Evolutionary conservation across 2,888 invertebrate species (phyloP).

Genomic region (Argyresthia goedartella): DNA sequence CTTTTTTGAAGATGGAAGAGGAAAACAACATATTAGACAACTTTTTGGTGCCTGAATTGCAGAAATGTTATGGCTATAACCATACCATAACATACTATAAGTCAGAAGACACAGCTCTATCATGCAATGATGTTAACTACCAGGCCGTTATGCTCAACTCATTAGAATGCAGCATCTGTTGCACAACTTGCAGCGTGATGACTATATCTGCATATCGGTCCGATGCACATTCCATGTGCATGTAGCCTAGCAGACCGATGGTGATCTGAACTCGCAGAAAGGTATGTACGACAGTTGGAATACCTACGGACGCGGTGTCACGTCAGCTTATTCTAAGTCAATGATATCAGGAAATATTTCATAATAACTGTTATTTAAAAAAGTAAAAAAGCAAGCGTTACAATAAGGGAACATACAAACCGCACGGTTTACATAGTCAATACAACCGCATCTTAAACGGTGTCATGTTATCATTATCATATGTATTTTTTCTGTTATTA

Average conservation of each 20-base stretch:
- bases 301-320: not conserved
- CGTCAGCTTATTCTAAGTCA: no score
- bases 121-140: slow-evolving; percentile 4
- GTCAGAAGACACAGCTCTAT: slow-evolving; percentile 1
- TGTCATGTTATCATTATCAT: not conserved
- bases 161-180: slow-evolving; percentile 5
- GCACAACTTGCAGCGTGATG: slow-evolving; percentile 5
- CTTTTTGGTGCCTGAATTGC: no score
- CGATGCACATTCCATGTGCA: slow-evolving; percentile 4
- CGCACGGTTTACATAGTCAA: not conserved
- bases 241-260: slow-evolving; percentile 3
- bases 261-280: slow-evolving; percentile 2
- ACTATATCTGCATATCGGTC: slow-evolving; percentile 4
- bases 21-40: no score
- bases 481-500: no score
- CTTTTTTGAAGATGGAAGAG: no score
- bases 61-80: no score
- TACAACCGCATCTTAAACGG: not conserved
- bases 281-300: slow-evolving; percentile 4
- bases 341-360: no score
- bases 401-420: not conserved
- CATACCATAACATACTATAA: no score
- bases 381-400: not conserved
- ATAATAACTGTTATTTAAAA: not conserved
- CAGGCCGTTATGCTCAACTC: slow-evolving; percentile 4